Percentiles rank a stretch among this genome's conserved stretches.
phyloP scores from a whole-genome alignment of 1,140 invertebrate species.

The Bombus sibiricus region DNA sequence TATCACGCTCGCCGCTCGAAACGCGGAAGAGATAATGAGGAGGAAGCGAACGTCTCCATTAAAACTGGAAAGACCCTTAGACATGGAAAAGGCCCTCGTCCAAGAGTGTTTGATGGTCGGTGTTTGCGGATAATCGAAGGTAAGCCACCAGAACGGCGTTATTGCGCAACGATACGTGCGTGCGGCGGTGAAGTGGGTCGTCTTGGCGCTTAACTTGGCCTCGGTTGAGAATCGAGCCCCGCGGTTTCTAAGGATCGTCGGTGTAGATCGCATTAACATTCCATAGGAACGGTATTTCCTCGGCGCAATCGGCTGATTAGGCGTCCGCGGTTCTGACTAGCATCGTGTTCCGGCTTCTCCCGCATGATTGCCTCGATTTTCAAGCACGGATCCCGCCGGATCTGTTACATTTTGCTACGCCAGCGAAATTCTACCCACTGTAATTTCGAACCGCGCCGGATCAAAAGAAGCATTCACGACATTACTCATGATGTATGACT shows the following conservation, averaged over 20 bases:
- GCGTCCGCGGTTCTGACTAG: slow-evolving; percentile 47
- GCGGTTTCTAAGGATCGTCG: slow-evolving; percentile 50
- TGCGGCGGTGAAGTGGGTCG: slow-evolving; percentile 57
- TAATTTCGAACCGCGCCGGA: not conserved
- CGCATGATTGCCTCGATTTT: slow-evolving; percentile 58
- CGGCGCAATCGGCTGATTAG: slow-evolving; percentile 66
- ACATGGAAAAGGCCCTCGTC: not conserved
- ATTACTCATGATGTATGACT: not conserved
- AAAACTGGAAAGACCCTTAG: slow-evolving; percentile 48
- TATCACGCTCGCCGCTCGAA: not conserved
- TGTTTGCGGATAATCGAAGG: slow-evolving; percentile 55
- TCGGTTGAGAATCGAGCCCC: slow-evolving; percentile 37
- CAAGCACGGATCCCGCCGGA: not conserved
- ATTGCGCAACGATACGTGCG: slow-evolving; percentile 74
- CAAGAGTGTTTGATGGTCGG: slow-evolving; percentile 19
- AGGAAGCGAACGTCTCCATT: slow-evolving; percentile 58
- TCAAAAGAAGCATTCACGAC: not conserved
- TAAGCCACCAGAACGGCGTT: slow-evolving; percentile 28
- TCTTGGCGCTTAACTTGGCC: slow-evolving; percentile 40
- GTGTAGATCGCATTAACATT: slow-evolving; percentile 77
- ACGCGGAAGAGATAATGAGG: slow-evolving; percentile 56
- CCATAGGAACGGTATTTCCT: slow-evolving; percentile 78
- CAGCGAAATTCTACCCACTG: slow-evolving; percentile 21
- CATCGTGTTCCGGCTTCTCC: slow-evolving; percentile 42
- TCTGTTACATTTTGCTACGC: slow-evolving; percentile 38